Evolutionary conservation across 2,113 vertebrate genomes (phyloP).

Genomic region (Semnornis frantzii): DNA sequence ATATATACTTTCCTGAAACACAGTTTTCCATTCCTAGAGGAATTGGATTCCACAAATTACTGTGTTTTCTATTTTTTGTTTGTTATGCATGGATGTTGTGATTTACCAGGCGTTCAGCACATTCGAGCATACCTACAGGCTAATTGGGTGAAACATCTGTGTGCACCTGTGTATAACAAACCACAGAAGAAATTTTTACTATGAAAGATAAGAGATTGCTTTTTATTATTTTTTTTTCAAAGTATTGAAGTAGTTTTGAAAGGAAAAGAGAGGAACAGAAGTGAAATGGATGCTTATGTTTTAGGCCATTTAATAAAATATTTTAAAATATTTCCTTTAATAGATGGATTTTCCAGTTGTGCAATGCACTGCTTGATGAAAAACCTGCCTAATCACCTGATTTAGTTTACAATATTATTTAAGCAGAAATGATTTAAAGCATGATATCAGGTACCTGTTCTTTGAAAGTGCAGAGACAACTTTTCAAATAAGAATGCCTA

Average conservation of each 20-base stretch:
- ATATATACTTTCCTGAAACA: neutral
- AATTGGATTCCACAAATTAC: conserved; percentile 14
- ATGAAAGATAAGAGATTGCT: conserved; percentile 28
- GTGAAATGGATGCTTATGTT: neutral
- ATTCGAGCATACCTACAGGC: neutral
- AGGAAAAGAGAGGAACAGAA: neutral
- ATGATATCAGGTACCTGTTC: neutral
- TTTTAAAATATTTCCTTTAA: too few relatives aligned
- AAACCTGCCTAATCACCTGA: neutral
- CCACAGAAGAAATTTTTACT: neutral
- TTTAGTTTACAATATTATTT: conserved; percentile 5
- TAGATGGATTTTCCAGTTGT: conserved; percentile 9
- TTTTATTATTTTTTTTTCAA: neutral
- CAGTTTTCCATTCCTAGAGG: neutral
- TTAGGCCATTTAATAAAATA: neutral
- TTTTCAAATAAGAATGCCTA: neutral
- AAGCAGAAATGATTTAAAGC: neutral
- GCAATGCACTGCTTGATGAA: neutral
- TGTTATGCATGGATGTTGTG: neutral
- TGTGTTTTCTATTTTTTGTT: neutral
- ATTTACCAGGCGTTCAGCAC: conserved; percentile 12
- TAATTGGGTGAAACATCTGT: conserved; percentile 34
- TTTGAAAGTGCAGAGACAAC: neutral
- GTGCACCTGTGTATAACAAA: conserved; percentile 7
- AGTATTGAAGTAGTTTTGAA: neutral